Evolutionary conservation across 2,113 vertebrate genomes (phyloP).

Genomic region (Parus major): DNA sequence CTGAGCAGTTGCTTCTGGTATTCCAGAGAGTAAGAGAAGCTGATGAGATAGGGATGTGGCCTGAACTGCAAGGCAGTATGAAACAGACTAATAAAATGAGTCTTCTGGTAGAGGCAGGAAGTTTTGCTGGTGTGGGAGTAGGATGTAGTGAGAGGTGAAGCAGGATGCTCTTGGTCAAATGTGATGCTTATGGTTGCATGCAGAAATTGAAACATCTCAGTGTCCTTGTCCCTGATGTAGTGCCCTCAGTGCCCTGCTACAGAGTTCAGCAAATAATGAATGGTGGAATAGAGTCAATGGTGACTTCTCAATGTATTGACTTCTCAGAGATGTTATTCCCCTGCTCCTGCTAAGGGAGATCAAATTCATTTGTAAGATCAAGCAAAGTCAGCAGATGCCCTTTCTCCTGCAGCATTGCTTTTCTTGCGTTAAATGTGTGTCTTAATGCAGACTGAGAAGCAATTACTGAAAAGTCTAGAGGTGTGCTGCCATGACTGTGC

Average conservation of each 20-base stretch:
- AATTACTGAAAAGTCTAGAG: not conserved
- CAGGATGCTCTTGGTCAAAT: not conserved
- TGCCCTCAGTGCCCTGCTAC: not conserved
- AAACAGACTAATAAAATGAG: not conserved
- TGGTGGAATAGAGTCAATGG: not conserved
- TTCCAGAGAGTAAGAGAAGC: not conserved
- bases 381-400: not conserved
- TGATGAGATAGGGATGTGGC: not conserved
- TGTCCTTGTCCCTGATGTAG: not conserved
- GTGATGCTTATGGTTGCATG: accelerated
- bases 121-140: not conserved
- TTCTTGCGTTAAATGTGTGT: not conserved
- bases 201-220: not conserved
- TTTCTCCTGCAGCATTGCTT: not conserved
- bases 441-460: not conserved
- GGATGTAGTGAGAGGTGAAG: not conserved
- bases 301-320: not conserved
- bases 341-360: not conserved
- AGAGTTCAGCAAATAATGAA: not conserved
- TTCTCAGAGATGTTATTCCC: not conserved
- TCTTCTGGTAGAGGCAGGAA: not conserved
- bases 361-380: not conserved
- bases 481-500: not conserved
- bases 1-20: not conserved
- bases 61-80: not conserved